Base-by-base conservation (phyloP, 2,113 vertebrate species). In the Nesoenas mayeri region DNA sequence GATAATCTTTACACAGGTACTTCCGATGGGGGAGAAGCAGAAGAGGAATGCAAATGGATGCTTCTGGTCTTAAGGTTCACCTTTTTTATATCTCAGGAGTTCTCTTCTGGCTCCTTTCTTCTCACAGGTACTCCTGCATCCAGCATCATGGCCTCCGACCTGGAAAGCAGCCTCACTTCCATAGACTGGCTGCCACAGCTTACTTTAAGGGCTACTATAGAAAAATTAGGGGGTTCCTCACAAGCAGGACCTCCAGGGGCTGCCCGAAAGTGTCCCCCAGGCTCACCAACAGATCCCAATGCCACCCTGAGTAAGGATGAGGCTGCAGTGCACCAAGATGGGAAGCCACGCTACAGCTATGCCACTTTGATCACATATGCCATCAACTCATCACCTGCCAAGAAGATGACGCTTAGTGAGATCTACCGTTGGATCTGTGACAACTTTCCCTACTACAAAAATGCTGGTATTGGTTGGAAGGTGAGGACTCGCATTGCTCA, bases 401-500 rank as follows among this genome's bases (percentile, higher is more conserved):
- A 98, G 98, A 99, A 99, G 97, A 98, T 99, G 98, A 99, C 99
- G 5, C 96, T 99, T 83, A 99, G 99, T 47, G 99, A 99, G 97
- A 99, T 99, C 91, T 99, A 99, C 97, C 99, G 99, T 88, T 99
- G 99, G 99, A 99, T 99, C 97, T 99, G 99, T 34, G 98, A 99
- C 91, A 99, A 98, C 32, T 99, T 99, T 89, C 99, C 99, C 11
- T 99, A 99, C 90, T 99, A 99, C 95, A 98, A 98, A 97, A 98
- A 99, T 56, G 98, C 98, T 12, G 99, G 99, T 78, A 98, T 99
- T 29, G 99, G 99, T 42, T 99, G 99, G 99, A 99, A 99, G 98
- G 99, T 99, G 91, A 97, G 92, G 88, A 15, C 28, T 36, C 40
- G 36, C 19, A n/a, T 64, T 3, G 7, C 34, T 66, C 40, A 40